Conservation (phyloP, 2,113 vertebrate genomes). For the Bos taurus region ARS-UCD2.0 NC_037335.1:77365001-77365500, state of each 20-base stretch:
- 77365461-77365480: not conserved
- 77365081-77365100: not conserved
- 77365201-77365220: not conserved
- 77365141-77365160: not conserved
- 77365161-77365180: not conserved
- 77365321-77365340: not conserved
- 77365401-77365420: not conserved
- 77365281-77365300: not conserved
- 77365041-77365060: not conserved
- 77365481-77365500: not conserved
- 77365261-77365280: not conserved
- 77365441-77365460: not conserved
- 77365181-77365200: not conserved
- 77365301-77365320: not conserved
- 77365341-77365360: not conserved
- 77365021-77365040: not conserved
- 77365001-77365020: rapidly evolving
- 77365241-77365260: not conserved
- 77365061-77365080: not conserved
- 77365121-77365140: not conserved
- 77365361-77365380: not conserved
- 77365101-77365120: not conserved
- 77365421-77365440: not conserved
- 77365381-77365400: not conserved
- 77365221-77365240: not conserved